These are phyloP conservation scores for Smutsia gigantea DNA, from an alignment of 2,797 vertebrate genomes.

Conservation along the genomic window DNA sequence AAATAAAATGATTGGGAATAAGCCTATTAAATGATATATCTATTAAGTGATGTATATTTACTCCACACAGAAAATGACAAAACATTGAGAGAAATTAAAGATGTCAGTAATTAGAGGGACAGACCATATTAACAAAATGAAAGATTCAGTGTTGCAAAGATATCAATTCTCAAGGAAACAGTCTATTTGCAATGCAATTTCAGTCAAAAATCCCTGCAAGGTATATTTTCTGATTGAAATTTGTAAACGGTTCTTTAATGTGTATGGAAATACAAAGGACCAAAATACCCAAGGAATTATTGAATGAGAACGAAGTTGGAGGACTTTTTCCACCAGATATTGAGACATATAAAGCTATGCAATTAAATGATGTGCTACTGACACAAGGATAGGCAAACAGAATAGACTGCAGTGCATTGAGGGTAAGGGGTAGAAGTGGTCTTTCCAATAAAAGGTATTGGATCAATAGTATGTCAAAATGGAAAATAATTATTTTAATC, in stretches of 20 bases:
- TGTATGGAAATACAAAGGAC: background rate
- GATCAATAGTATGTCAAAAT: background rate
- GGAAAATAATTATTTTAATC: slow-evolving; percentile 5
- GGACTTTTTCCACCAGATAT: background rate
- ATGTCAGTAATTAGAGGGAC: background rate
- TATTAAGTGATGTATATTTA: background rate
- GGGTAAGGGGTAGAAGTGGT: background rate
- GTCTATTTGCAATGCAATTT: background rate
- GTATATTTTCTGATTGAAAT: background rate
- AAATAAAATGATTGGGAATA: background rate
- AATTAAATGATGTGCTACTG: background rate
- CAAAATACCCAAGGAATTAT: background rate
- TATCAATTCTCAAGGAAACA: background rate
- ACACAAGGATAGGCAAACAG: background rate
- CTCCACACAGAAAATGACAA: background rate
- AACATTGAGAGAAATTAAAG: background rate
- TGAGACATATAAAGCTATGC: background rate
- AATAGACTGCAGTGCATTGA: background rate
- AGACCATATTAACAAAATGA: background rate
- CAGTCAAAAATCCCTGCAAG: background rate
- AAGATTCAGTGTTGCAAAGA: background rate
- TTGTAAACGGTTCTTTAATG: background rate
- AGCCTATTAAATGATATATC: background rate
- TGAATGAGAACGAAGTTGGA: background rate
- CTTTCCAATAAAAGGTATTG: background rate